A percentile compares a stretch with the other conserved stretches of the same genome.
Evolutionary conservation across 2,797 vertebrate species (phyloP).

Genomic region (Muscicapa comitata): DNA sequence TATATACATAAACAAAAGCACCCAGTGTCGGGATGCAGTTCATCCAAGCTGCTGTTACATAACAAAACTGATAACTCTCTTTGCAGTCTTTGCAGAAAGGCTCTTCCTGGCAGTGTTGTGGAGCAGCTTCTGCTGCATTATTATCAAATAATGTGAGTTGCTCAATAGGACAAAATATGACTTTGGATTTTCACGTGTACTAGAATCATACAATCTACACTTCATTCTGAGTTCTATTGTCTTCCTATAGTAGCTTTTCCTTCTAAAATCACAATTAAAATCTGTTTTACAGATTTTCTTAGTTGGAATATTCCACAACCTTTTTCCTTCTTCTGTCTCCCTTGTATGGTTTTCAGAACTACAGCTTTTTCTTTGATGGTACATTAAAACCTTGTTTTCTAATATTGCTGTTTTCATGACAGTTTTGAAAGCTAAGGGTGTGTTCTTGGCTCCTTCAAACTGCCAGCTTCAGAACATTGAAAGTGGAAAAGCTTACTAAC

Average conservation of each 20-base stretch:
- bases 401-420: neutral
- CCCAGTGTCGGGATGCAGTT: neutral
- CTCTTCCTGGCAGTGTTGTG: neutral
- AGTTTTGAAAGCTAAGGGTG: neutral
- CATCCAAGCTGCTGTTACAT: neutral
- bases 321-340: neutral
- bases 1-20: neutral
- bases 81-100: neutral
- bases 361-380: neutral
- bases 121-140: neutral
- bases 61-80: neutral
- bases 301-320: neutral
- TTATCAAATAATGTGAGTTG: neutral
- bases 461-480: neutral
- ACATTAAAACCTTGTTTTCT: neutral
- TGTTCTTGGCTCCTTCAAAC: fast-evolving
- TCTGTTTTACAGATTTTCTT: neutral
- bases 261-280: neutral
- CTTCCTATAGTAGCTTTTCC: neutral
- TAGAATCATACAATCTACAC: neutral
- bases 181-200: neutral
- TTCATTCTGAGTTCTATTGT: neutral
- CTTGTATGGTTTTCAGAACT: neutral
- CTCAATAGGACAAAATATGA: neutral
- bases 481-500: neutral